Percentiles rank a stretch among this genome's conserved stretches.
Evolutionary conservation across 2,888 invertebrate genomes (phyloP).

Genomic region (Standfussiana lucernea): DNA sequence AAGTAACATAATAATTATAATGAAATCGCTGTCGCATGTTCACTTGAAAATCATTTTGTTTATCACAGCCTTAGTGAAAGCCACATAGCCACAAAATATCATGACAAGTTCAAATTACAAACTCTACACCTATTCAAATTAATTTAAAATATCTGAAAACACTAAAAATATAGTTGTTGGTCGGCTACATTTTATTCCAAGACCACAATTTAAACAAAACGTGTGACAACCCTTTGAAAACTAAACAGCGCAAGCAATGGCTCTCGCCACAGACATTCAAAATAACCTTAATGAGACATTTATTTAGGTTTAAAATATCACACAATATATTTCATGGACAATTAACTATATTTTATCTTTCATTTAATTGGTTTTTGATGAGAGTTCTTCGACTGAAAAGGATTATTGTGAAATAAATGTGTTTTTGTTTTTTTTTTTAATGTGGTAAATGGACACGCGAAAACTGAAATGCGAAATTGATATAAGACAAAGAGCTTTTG

Average conservation of each 20-base stretch:
- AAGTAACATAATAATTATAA: background rate
- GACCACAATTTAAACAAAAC: background rate
- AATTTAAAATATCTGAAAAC: background rate
- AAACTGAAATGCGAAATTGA: background rate
- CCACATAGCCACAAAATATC: too few relatives aligned
- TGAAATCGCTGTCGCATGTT: too few relatives aligned
- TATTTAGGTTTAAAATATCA: too few relatives aligned
- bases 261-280: constrained; percentile 7
- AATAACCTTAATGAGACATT: background rate
- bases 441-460: background rate
- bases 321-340: constrained; percentile 13
- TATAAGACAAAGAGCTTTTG: background rate
- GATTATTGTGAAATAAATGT: background rate
- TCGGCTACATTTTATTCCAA: background rate
- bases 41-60: too few relatives aligned
- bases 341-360: background rate
- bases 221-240: background rate
- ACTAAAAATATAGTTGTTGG: background rate
- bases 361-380: constrained; percentile 32
- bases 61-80: too few relatives aligned
- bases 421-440: background rate
- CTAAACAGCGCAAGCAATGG: background rate
- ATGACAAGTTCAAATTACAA: background rate
- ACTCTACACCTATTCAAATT: background rate
- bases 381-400: constrained; percentile 7